Evolutionary conservation across 1,140 invertebrate species (phyloP).

Genomic region (Drosophila pectinifera): DNA sequence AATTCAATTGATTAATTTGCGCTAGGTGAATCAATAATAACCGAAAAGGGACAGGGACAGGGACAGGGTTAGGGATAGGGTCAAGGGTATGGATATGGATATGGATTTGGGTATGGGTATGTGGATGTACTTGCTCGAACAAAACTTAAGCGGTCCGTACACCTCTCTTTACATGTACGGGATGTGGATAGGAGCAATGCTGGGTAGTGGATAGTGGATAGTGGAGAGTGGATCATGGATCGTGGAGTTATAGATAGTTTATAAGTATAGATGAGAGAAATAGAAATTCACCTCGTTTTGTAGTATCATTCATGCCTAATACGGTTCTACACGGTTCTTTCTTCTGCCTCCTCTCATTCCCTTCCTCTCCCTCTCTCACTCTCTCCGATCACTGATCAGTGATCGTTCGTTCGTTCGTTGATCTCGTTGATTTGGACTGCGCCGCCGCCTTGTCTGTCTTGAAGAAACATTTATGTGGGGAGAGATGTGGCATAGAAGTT

Average conservation of each 20-base stretch:
- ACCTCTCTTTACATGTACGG: background rate
- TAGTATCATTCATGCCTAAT: constrained; percentile 53
- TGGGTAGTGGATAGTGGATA: background rate
- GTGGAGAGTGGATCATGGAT: constrained; percentile 1
- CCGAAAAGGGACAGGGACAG: background rate
- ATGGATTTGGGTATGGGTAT: too few species aligned
- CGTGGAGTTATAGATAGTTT: constrained; percentile 23
- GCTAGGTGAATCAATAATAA: constrained; percentile 22
- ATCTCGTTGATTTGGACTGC: constrained; percentile 12
- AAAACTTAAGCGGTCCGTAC: constrained; percentile 3
- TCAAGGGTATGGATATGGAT: too few species aligned
- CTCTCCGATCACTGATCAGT: constrained; percentile 11
- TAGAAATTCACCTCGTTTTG: constrained; percentile 74
- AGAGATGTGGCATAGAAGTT: constrained; percentile 72
- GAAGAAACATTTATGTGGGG: constrained; percentile 77
- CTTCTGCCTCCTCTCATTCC: constrained; percentile 16
- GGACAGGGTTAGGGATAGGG: background rate
- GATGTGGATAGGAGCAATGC: too few species aligned
- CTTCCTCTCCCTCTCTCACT: constrained; percentile 13
- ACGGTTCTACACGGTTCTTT: constrained; percentile 59
- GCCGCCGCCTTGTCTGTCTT: constrained; percentile 61
- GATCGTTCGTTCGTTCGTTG: constrained; percentile 36
- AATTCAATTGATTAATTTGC: constrained; percentile 54
- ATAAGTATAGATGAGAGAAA: constrained; percentile 59
- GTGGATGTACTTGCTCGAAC: background rate